Evolutionary conservation across 2,797 vertebrate genomes (phyloP).

Genomic region (Pteronotus mesoamericanus): DNA sequence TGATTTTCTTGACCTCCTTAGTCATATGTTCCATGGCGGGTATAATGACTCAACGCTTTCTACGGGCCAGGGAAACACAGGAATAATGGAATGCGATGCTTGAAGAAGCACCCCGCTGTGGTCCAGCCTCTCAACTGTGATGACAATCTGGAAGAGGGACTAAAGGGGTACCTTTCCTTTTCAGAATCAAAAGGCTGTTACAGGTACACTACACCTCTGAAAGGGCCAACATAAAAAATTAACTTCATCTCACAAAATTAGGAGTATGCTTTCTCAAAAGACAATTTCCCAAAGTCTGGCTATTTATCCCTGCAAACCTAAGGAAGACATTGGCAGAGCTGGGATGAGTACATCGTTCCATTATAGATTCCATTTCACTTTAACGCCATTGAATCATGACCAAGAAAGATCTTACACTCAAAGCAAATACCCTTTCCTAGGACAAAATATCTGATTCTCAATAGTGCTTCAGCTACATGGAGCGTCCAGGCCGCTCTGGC

Average conservation of each 20-base stretch:
- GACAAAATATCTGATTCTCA: conserved; percentile 23
- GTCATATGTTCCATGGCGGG: not conserved
- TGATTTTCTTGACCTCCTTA: not conserved
- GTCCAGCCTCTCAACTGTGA: not conserved
- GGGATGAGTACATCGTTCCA: not conserved
- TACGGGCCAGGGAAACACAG: not conserved
- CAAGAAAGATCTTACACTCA: conserved; percentile 58
- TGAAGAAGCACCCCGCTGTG: not conserved
- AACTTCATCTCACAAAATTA: not conserved
- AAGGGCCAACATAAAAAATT: not conserved
- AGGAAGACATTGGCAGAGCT: not conserved
- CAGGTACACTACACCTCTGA: not conserved
- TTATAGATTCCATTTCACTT: not conserved
- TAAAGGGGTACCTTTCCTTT: not conserved
- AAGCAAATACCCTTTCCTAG: conserved; percentile 1
- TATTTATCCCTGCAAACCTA: not conserved
- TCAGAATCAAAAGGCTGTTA: not conserved
- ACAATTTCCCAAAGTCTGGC: not conserved
- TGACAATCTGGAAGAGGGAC: not conserved
- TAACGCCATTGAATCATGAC: conserved; percentile 53
- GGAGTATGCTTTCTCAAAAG: not conserved
- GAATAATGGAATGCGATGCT: not conserved
- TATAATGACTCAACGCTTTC: not conserved
- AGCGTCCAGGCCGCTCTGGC: not conserved
- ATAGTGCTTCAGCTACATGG: not conserved